Conservation (phyloP, 2,888 invertebrate genomes). For the Seira musarum region DNA sequence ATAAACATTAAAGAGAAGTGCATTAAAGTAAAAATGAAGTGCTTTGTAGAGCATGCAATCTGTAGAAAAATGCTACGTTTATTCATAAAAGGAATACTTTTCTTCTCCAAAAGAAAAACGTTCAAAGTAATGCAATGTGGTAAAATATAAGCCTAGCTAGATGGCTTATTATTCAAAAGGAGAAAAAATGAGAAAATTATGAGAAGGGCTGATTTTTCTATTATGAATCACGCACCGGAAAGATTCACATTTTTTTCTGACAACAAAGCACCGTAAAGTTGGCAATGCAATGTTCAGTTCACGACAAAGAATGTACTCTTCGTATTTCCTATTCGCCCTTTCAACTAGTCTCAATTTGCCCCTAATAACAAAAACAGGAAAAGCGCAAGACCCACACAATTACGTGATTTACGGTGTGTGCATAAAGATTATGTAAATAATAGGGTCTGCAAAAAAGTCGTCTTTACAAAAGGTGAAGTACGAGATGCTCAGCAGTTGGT, state of each 20-base stretch:
- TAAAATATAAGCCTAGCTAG: not conserved
- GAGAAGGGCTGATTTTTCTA: not conserved
- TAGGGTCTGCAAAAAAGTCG: conserved; percentile 12
- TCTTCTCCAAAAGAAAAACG: not conserved
- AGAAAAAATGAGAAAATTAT: not conserved
- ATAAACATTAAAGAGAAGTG: conserved; percentile 21
- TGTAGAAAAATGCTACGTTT: not conserved
- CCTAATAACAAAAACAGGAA: too few relatives aligned
- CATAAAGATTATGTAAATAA: not conserved
- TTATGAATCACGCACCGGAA: conserved; percentile 10
- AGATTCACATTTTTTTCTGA: not conserved
- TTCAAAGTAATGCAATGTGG: not conserved
- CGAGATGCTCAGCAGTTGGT: conserved; percentile 57
- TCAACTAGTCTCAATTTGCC: too few relatives aligned
- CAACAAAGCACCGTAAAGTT: not conserved
- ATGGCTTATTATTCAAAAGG: not conserved
- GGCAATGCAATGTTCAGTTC: not conserved
- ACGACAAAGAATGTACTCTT: too few relatives aligned
- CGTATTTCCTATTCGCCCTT: too few relatives aligned
- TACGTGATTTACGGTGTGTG: too few relatives aligned
- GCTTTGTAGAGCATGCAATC: conserved; percentile 26
- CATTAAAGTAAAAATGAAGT: conserved; percentile 23
- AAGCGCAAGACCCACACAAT: too few relatives aligned
- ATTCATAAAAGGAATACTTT: not conserved
- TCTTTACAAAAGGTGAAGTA: too few relatives aligned